Evolutionary conservation across 2,113 vertebrate species (phyloP).

Genomic region (Halcyon senegalensis): DNA sequence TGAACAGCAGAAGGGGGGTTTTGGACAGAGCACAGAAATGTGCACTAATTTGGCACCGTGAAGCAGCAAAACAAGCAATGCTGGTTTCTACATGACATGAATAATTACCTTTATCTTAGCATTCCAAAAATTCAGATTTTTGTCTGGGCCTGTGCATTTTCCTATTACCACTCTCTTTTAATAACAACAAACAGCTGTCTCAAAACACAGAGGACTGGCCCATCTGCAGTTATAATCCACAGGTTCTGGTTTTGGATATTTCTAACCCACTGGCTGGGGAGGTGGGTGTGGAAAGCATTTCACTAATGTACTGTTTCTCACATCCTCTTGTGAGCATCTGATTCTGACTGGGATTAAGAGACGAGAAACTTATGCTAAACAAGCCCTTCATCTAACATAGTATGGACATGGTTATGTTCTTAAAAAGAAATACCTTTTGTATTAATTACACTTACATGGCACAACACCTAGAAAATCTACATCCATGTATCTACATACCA

Average conservation of each 20-base stretch:
- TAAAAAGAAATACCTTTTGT: neutral
- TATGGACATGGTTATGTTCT: neutral
- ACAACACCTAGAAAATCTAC: neutral
- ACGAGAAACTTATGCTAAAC: neutral
- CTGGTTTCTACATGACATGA: neutral
- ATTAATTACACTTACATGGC: neutral
- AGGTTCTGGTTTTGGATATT: neutral
- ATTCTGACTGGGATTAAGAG: neutral
- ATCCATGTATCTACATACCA: rapidly evolving
- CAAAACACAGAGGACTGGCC: neutral
- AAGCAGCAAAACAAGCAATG: neutral
- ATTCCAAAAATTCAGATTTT: neutral
- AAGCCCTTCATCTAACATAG: neutral
- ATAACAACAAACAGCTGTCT: neutral
- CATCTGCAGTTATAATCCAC: neutral
- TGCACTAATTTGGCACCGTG: neutral
- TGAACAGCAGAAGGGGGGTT: neutral
- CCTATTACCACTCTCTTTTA: neutral
- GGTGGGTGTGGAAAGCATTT: neutral
- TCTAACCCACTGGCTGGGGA: neutral
- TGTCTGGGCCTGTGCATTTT: neutral
- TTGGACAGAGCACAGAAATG: neutral
- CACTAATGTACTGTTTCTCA: neutral
- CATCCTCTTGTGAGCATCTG: neutral
- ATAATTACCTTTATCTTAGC: neutral